These are phyloP conservation scores for Neodiprion pinetum DNA, from an alignment of 1,140 invertebrate genomes.

Conservation along the genomic window DNA sequence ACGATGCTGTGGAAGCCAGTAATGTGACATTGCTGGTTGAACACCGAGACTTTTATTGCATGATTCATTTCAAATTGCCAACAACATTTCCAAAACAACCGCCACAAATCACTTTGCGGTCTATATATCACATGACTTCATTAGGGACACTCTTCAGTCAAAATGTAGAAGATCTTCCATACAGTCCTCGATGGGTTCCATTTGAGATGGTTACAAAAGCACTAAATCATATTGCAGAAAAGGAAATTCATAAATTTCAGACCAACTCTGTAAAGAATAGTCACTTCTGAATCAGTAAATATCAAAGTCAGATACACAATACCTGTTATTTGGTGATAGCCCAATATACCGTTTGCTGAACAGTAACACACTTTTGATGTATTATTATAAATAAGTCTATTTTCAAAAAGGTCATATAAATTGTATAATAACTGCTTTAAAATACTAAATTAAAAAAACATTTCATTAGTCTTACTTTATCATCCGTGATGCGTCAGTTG, in stretches of 20 bases:
- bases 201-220: slow-evolving; percentile 25
- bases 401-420: no score
- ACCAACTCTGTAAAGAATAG: slow-evolving; percentile 12
- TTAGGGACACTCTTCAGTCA: slow-evolving; percentile 26
- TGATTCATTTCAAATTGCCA: slow-evolving; percentile 40
- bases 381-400: no score
- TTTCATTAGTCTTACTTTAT: no score
- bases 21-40: slow-evolving; percentile 35
- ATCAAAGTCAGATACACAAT: no score
- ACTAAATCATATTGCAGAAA: slow-evolving; percentile 24
- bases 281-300: slow-evolving; percentile 8
- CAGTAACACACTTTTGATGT: no score
- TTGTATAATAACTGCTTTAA: no score
- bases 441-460: no score
- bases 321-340: no score
- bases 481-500: no score
- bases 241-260: slow-evolving; percentile 28
- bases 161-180: slow-evolving; percentile 23
- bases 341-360: no score
- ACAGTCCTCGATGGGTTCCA: slow-evolving; percentile 27
- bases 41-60: slow-evolving; percentile 33
- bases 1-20: slow-evolving; percentile 39
- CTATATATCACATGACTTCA: slow-evolving; percentile 40
- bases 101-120: slow-evolving; percentile 41
- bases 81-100: slow-evolving; percentile 40